Evolutionary conservation across 2,113 vertebrate genomes (phyloP).

Genomic region (Xenopus borealis): DNA sequence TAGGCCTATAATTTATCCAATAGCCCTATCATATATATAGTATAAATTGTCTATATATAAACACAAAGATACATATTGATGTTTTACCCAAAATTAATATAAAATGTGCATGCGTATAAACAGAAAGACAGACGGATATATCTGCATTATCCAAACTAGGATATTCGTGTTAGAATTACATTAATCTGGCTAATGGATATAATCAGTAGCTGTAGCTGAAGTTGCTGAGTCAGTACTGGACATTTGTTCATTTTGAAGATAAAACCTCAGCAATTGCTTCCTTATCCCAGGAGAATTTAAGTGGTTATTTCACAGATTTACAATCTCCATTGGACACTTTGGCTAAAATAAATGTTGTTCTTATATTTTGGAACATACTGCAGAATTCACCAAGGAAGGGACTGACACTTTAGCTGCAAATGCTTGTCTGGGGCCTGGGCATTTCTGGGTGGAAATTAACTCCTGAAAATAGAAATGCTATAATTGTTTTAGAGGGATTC

Average conservation of each 20-base stretch:
- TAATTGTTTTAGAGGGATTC: no score
- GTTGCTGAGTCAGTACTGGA: slow-evolving; percentile 30
- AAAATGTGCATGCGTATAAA: background rate
- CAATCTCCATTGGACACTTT: slow-evolving; percentile 5
- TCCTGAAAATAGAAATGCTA: no score
- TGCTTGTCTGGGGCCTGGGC: no score
- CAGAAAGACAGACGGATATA: background rate
- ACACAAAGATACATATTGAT: no score
- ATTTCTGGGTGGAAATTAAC: no score
- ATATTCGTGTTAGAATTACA: slow-evolving; percentile 13
- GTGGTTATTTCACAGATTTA: slow-evolving; percentile 36
- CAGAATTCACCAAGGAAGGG: background rate
- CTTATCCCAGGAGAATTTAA: slow-evolving; percentile 16
- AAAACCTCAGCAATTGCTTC: slow-evolving; percentile 30
- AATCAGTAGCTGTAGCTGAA: slow-evolving; percentile 1
- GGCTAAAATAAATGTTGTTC: background rate
- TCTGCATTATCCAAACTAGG: slow-evolving; percentile 29
- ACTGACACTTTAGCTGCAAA: no score
- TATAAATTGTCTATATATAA: no score
- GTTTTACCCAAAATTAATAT: no score
- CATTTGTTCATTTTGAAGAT: slow-evolving; percentile 15
- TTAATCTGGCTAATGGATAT: slow-evolving; percentile 36
- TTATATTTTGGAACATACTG: background rate
- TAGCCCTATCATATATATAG: no score
- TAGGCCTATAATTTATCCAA: no score